These are phyloP conservation scores for Tolypeutes matacus DNA, from an alignment of 2,797 vertebrate genomes.

Conservation along the genomic window DNA sequence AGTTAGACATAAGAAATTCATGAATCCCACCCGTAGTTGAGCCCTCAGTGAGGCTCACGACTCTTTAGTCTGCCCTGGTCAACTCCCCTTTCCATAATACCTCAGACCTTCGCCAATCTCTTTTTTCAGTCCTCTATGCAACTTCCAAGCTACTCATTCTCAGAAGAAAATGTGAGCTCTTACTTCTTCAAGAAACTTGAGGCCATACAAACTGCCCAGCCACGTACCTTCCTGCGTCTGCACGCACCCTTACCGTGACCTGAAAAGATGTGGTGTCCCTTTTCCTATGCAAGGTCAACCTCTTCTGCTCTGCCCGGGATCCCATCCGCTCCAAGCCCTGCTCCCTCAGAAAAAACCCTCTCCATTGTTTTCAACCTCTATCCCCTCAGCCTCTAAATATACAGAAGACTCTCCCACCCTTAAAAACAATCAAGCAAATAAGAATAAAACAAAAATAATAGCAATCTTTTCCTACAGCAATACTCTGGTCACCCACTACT, in stretches of 20 bases:
- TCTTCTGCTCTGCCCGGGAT: not conserved
- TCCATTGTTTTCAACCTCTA: not conserved
- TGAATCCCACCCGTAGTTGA: not conserved
- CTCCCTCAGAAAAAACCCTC: not conserved
- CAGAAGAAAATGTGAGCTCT: slow-evolving; percentile 16
- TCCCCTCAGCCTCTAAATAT: not conserved
- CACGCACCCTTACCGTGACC: not conserved
- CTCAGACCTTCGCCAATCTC: not conserved
- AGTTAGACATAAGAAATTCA: not conserved
- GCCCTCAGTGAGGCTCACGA: not conserved
- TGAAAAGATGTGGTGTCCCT: not conserved
- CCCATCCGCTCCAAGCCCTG: not conserved
- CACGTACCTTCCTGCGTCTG: not conserved
- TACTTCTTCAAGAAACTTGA: not conserved
- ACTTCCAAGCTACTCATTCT: not conserved
- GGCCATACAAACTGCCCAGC: not conserved
- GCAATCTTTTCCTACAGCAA: not conserved
- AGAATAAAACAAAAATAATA: not conserved
- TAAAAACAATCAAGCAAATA: not conserved
- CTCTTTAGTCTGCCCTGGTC: not conserved
- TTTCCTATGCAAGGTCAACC: not conserved
- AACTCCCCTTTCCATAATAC: not conserved
- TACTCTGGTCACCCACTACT: not conserved
- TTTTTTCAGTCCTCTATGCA: not conserved
- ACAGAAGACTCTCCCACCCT: not conserved